Evolutionary conservation across 2,888 invertebrate species (phyloP).

Genomic region (Cheilosia vulpina): DNA sequence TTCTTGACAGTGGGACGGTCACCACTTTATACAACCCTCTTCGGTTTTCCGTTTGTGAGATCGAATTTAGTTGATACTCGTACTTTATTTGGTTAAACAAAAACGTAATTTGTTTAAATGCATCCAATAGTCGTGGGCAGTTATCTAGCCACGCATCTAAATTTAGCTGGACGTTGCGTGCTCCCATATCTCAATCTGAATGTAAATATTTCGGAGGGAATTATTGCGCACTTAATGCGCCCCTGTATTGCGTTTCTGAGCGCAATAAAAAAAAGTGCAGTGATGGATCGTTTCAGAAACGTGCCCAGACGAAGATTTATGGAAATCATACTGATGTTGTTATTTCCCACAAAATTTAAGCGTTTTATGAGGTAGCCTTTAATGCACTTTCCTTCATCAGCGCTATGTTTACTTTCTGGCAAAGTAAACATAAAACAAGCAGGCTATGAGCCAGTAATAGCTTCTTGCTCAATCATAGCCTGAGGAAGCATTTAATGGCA

Average conservation of each 20-base stretch:
- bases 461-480: too few relatives aligned
- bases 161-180: constrained; percentile 24
- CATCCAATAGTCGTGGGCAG: constrained; percentile 9
- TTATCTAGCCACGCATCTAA: not conserved
- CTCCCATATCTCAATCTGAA: not conserved
- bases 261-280: constrained; percentile 9
- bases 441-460: too few relatives aligned
- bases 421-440: not conserved
- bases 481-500: too few relatives aligned
- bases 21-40: not conserved
- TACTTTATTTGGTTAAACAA: constrained; percentile 33
- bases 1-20: not conserved
- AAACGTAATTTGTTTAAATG: constrained; percentile 57
- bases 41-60: not conserved
- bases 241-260: constrained; percentile 43
- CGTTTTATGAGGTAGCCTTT: not conserved
- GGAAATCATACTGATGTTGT: not conserved
- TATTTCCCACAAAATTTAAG: not conserved
- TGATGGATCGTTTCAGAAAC: constrained; percentile 5
- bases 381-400: not conserved
- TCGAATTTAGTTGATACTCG: constrained; percentile 21
- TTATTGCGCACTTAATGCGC: constrained; percentile 44
- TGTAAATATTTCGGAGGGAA: constrained; percentile 5
- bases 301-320: constrained; percentile 39
- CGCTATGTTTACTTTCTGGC: too few relatives aligned